These are phyloP conservation scores for Dendrophyllia cribrosa DNA, from an alignment of 64 coral and sea anemone genomes.

Conservation along the genomic window DNA sequence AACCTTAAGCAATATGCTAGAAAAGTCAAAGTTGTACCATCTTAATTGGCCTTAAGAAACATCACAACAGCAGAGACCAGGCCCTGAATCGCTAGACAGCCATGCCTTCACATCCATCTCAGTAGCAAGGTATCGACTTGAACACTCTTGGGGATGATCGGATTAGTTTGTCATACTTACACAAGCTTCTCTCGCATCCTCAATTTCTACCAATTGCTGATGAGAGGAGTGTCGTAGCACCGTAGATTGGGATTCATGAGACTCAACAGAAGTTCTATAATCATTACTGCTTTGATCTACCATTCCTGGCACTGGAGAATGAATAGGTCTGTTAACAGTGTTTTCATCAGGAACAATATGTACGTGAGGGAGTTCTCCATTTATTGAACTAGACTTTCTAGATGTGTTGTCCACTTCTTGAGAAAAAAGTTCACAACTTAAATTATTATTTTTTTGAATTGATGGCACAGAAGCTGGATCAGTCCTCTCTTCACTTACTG, in stretches of 20 bases:
- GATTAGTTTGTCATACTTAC: slow-evolving; percentile 24
- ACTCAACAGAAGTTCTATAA: slow-evolving; percentile 43
- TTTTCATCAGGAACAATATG: neutral
- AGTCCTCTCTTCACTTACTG: neutral
- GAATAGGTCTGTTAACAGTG: neutral
- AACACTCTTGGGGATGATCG: too few species aligned
- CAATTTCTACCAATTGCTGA: slow-evolving; percentile 40
- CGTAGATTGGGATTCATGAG: slow-evolving; percentile 8
- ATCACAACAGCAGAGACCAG: too few species aligned
- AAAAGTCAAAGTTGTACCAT: too few species aligned
- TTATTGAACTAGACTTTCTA: slow-evolving; percentile 16
- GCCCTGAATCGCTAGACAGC: too few species aligned
- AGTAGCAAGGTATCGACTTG: too few species aligned
- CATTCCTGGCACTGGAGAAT: slow-evolving; percentile 48
- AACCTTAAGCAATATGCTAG: too few species aligned
- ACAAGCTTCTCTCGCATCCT: slow-evolving; percentile 26
- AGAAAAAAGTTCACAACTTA: neutral
- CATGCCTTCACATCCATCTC: too few species aligned
- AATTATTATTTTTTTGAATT: neutral
- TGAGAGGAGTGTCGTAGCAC: neutral
- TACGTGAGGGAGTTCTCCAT: slow-evolving; percentile 20
- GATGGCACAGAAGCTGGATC: neutral
- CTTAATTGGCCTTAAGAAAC: too few species aligned
- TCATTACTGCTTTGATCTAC: slow-evolving; percentile 14
- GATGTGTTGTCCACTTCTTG: neutral